phyloP scores from a whole-genome alignment of 2,113 vertebrate genomes.

The Lichenostomus cassidix region DNA sequence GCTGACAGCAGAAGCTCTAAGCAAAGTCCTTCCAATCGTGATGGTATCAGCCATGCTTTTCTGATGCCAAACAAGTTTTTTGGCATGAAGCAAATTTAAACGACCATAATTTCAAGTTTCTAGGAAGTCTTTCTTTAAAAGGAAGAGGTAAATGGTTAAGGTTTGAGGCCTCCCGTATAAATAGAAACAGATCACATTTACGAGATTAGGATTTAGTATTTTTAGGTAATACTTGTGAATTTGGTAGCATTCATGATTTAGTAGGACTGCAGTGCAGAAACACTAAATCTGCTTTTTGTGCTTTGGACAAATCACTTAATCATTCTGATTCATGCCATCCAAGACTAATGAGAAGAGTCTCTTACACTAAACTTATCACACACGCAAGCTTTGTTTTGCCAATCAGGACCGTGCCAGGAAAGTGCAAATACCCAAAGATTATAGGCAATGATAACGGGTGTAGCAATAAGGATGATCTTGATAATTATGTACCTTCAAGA shows the following conservation, averaged over 20 bases:
- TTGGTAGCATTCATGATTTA: background rate
- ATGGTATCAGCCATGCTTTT: background rate
- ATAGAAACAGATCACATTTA: background rate
- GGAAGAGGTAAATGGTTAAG: background rate
- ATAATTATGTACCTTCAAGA: slow-evolving; percentile 40
- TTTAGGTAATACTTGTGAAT: background rate
- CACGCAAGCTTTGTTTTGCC: slow-evolving; percentile 15
- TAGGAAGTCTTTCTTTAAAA: background rate
- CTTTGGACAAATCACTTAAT: slow-evolving; percentile 24
- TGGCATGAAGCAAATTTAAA: background rate
- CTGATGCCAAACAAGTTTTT: background rate
- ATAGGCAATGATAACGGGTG: slow-evolving; percentile 16
- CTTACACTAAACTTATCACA: background rate
- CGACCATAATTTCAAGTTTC: background rate
- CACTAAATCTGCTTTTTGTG: background rate
- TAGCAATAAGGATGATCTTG: slow-evolving; percentile 46
- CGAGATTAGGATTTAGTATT: background rate
- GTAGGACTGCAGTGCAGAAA: background rate
- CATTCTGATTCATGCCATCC: slow-evolving; percentile 16
- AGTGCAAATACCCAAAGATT: slow-evolving; percentile 35
- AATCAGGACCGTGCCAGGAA: background rate
- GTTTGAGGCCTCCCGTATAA: background rate
- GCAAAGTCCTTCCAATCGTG: background rate
- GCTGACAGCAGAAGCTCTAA: background rate
- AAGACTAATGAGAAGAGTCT: background rate